Evolutionary conservation across 2,888 invertebrate species (phyloP), one percentile per base, ranked within the genome.

Genomic region (Thymelicus lineola): DNA sequence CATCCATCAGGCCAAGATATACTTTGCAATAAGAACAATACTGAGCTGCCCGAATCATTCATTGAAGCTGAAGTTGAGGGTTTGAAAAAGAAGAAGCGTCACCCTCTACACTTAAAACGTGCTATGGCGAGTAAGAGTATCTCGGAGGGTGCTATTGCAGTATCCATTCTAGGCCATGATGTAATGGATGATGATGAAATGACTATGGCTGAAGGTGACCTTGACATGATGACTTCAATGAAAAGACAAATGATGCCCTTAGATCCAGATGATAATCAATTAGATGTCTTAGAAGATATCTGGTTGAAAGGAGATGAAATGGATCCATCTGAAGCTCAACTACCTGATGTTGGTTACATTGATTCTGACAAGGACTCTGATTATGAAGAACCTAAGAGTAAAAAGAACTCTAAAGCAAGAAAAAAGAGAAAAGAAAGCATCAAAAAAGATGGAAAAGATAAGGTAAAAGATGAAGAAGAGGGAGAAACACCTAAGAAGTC

Each of bases 271-370:
- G 97, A 97, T 77, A 95, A 95, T 58, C 96, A 96, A 74, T 82
- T 97, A 45, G 96, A 96, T 84, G 96, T 95, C 6, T 88, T 97
- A 5, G 97, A 97, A 87, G 97, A 97, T 79, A 96, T 97, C 76
- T 97, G 97, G 96, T 81, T 96, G 12, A 97, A 97, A 89, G 97
- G 97, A 45, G 97, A 96, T 60, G 97, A 97, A 89, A 96, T 97
- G 89, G 96, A 94, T 5, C 94, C 94, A 1, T 94, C 93, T 0
- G 94, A 94, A 74, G 93, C 94, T 0, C 89, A 87, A 50, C 73
- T 85, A 28, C 93, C 91, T 0, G 94, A 94, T 79, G 90, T 93
- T 45, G 94, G 94, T 0, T 93, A 94, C 71, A 91, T 92, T 14
- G 93, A 94, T 69, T 92, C 93, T 0, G 93, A 93, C 46, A 88